Base-by-base conservation (phyloP, 1,140 invertebrate species). In the Calosoma granatense region DNA sequence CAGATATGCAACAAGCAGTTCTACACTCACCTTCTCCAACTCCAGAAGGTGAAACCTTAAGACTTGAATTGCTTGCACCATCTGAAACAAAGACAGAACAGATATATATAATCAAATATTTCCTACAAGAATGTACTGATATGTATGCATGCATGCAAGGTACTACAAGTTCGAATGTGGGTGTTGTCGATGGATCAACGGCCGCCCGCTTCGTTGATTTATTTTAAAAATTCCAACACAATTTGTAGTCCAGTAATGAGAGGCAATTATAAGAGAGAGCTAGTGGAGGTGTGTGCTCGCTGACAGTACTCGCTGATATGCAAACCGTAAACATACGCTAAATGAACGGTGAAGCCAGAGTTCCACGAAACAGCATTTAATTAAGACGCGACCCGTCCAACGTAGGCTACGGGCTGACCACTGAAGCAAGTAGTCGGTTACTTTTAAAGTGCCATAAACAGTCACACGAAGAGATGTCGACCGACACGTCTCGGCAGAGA, bases 1-100 rank as follows among this genome's bases (percentile, higher is more conserved):
- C n/a, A n/a, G n/a, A n/a, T n/a, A n/a, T n/a, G n/a, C n/a, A n/a
- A n/a, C n/a, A n/a, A n/a, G n/a, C n/a, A n/a, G n/a, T n/a, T n/a
- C 9, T 11, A 11, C 9, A 79, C 87, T 92, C 82, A 99, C 97
- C 90, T 99, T 99, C 96, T 99, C 97, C 81, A 99, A 87, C 84
- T 99, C 97, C 82, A 99, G 86, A 75, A 99, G 87, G 84, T 99
- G 97, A 92, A 99, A 98, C 81, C 97, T 88, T 77, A 99, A 86
- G 69, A 99, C 97, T 87, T 99, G 97, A 81, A 99, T 99, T 74
- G 97, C 94, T 85, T 99, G 97, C 73, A 99, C 94, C 97, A 99
- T 99, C 96, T 98, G 88, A 64, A 91, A 89, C 69, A 70, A 77
- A 76, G 82, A 70, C 75, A 73, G 69, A 72, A 70, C 68, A 66